Base-by-base conservation (phyloP, 2,888 invertebrate genomes). In the Busseola fusca region DNA sequence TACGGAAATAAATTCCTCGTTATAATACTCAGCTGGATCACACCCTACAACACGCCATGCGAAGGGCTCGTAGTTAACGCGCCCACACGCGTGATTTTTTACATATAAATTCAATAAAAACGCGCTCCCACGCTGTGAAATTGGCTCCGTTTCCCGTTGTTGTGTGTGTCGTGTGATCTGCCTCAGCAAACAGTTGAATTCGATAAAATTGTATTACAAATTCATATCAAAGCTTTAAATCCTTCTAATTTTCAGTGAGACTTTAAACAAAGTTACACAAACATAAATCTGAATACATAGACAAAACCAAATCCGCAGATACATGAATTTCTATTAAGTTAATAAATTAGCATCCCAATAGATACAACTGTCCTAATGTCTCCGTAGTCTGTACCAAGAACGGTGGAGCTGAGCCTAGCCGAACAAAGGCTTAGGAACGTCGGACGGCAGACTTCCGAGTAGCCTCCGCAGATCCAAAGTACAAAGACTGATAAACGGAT, bases 401-500 rank as follows among this genome's bases (percentile, higher is more conserved):
- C 40, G 68, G 57, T n/a, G 45, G 59, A 48, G 64, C 59, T 76
- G 69, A 83, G 79, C 74, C 69, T 70, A 69, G 59, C 70, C 25
- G 74, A 77, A 83, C 83, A 83, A 83, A 83, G 78, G 75, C 72
- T 82, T 73, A 76, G 69, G 18, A 66, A 64, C 69, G 60, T 67
- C 59, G n/a, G 67, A 60, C 63, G 57, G 69, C 74, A 48, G 60
- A 68, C 77, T 34, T 79, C 65, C 74, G 62, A 62, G 52, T 50
- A 65, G 58, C 56, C 57, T 69, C 54, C 57, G 57, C 57, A 68
- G 57, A 83, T 71, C 74, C 76, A 64, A 76, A 76, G 79, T 56
- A 83, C 79, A 83, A 83, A 83, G 63, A 73, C 76, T 71, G 69
- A 68, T 69, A 78, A 79, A 79, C 66, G 69, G 79, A 76, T 83